Percentiles rank a stretch among this genome's conserved stretches.
Evolutionary conservation across 2,797 vertebrate species (phyloP).

Genomic region (Rallus crepitans): DNA sequence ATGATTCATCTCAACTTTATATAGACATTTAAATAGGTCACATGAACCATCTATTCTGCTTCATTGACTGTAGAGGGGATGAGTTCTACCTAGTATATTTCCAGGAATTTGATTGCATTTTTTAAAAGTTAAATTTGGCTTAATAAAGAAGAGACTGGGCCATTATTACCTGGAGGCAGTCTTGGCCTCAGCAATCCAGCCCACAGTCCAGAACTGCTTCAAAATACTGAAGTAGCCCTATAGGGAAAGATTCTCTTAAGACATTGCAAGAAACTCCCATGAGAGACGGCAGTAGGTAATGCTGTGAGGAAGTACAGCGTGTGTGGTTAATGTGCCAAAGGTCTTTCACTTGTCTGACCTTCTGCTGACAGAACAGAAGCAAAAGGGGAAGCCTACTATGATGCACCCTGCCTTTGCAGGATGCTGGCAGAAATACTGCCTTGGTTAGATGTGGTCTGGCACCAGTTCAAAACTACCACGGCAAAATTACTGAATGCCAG

Average conservation of each 20-base stretch:
- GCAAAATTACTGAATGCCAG: conserved; percentile 42
- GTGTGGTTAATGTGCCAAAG: not conserved
- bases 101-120: not conserved
- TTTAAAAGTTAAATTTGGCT: not conserved
- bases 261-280: not conserved
- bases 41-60: not conserved
- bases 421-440: not conserved
- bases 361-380: not conserved
- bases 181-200: not conserved
- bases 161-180: not conserved
- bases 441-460: not conserved
- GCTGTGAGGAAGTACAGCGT: not conserved
- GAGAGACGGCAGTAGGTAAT: not conserved
- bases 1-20: conserved; percentile 1
- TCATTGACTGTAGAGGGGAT: not conserved
- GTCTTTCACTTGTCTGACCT: not conserved
- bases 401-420: not conserved
- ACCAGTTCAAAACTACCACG: conserved; percentile 37
- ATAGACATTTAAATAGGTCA: not conserved
- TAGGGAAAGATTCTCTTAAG: not conserved
- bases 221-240: not conserved
- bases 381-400: not conserved
- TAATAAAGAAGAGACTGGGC: not conserved
- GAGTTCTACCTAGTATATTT: not conserved
- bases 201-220: not conserved